These are phyloP conservation scores for Oopsacas minuta DNA, from an alignment of 37 sponge, comb jelly and placozoan genomes.

Conservation along the genomic window DNA sequence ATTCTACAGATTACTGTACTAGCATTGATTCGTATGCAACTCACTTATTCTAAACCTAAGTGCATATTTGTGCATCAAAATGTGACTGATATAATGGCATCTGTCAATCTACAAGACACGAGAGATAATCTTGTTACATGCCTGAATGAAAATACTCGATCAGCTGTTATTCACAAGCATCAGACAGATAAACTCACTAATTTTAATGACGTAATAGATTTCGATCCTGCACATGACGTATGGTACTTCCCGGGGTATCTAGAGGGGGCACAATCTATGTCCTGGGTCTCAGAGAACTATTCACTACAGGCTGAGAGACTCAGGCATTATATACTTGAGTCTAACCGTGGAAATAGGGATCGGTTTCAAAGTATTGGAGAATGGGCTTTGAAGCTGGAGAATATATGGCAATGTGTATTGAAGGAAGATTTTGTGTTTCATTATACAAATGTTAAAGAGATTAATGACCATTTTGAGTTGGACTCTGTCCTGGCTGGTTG, in stretches of 20 bases:
- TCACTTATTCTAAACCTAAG: neutral
- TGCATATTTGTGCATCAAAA: slow-evolving; percentile 39
- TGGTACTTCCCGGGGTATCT: neutral
- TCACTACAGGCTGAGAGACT: neutral
- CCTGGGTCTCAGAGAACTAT: slow-evolving; percentile 19
- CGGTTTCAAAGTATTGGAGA: neutral
- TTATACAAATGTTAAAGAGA: neutral
- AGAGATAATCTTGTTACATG: neutral
- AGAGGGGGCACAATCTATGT: neutral
- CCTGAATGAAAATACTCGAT: neutral
- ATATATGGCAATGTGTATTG: neutral
- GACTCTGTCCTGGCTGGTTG: neutral
- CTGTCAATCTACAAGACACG: neutral
- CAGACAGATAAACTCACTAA: neutral
- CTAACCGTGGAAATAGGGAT: neutral
- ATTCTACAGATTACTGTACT: slow-evolving; percentile 32
- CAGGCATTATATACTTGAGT: neutral
- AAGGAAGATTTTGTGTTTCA: slow-evolving; percentile 5
- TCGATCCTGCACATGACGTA: neutral
- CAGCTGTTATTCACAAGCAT: neutral
- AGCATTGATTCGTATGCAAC: slow-evolving; percentile 32
- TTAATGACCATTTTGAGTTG: neutral
- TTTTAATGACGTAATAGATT: neutral
- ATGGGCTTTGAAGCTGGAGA: neutral
- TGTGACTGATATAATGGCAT: slow-evolving; percentile 19